phyloP scores from a whole-genome alignment of 2,113 vertebrate species.

The Arizona elegans region DNA sequence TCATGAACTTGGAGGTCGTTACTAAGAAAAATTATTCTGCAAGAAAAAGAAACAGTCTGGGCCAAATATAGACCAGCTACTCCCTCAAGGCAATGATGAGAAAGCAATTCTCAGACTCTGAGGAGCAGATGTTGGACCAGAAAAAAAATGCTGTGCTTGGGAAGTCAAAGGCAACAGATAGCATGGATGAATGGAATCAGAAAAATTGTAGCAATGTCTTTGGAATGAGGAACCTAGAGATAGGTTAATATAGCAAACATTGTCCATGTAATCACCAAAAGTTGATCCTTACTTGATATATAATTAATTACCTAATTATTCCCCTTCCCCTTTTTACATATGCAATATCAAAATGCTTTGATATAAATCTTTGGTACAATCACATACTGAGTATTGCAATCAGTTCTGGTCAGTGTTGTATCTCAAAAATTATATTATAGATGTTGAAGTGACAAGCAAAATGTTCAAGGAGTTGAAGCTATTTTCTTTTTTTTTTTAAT shows the following conservation, averaged over 20 bases:
- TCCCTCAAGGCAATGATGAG: not conserved
- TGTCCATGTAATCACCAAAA: not conserved
- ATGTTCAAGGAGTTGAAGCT: not conserved
- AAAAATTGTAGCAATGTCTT: not conserved
- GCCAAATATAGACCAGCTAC: not conserved
- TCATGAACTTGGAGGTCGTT: not conserved
- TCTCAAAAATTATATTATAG: not conserved
- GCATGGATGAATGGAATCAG: not conserved
- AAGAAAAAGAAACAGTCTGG: not conserved
- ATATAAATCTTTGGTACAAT: not conserved
- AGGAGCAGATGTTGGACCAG: not conserved
- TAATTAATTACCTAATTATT: not conserved
- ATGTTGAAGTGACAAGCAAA: not conserved
- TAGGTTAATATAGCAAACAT: not conserved
- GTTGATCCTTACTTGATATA: not conserved
- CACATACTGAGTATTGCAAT: not conserved
- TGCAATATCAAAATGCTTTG: not conserved
- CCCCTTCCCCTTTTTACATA: not conserved
- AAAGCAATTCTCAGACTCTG: not conserved
- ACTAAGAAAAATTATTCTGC: not conserved
- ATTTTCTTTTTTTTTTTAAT: not conserved
- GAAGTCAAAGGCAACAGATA: not conserved
- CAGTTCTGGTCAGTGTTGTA: not conserved
- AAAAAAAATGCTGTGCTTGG: not conserved
- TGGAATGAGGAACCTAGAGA: not conserved